These are phyloP conservation scores for Trididemnum clinides DNA, from an alignment of 23 tunicate species.

Conservation along the genomic window DNA sequence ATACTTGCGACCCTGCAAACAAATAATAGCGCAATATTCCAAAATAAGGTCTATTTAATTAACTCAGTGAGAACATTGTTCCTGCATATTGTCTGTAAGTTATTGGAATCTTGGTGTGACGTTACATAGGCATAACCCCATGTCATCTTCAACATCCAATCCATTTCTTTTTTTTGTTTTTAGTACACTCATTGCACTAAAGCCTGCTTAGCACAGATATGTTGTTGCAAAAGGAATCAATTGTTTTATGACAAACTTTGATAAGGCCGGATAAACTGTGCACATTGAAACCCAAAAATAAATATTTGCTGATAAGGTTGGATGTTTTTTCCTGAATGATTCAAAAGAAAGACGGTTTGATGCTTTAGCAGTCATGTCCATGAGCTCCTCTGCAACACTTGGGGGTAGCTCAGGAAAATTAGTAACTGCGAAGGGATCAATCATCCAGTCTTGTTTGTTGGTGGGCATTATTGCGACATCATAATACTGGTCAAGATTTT, in stretches of 20 bases:
- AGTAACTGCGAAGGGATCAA: slow-evolving; percentile 27
- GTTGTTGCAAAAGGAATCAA: too few species aligned
- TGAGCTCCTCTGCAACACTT: slow-evolving; percentile 40
- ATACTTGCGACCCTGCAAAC: background rate
- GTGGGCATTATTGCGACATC: slow-evolving; percentile 1
- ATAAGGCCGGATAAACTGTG: background rate
- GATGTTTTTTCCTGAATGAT: slow-evolving; percentile 18
- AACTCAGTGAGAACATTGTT: background rate
- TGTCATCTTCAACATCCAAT: slow-evolving; percentile 9
- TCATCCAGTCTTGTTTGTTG: slow-evolving; percentile 42
- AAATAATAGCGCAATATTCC: background rate
- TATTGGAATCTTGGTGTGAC: background rate
- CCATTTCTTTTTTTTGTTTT: slow-evolving; percentile 6
- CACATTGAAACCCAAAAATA: slow-evolving; percentile 6
- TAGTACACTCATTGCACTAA: background rate
- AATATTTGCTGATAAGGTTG: slow-evolving; percentile 13
- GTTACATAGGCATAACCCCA: background rate
- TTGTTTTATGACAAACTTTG: too few species aligned
- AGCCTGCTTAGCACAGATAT: background rate
- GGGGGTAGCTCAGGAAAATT: slow-evolving; percentile 34
- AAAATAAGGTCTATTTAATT: too few species aligned
- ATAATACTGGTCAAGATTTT: slow-evolving; percentile 29
- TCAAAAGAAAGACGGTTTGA: slow-evolving; percentile 31
- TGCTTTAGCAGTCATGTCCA: slow-evolving; percentile 18
- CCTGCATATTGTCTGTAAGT: background rate